These are phyloP conservation scores for Hyphantria cunea DNA, from an alignment of 1,140 invertebrate genomes.

Conservation along the genomic window DNA sequence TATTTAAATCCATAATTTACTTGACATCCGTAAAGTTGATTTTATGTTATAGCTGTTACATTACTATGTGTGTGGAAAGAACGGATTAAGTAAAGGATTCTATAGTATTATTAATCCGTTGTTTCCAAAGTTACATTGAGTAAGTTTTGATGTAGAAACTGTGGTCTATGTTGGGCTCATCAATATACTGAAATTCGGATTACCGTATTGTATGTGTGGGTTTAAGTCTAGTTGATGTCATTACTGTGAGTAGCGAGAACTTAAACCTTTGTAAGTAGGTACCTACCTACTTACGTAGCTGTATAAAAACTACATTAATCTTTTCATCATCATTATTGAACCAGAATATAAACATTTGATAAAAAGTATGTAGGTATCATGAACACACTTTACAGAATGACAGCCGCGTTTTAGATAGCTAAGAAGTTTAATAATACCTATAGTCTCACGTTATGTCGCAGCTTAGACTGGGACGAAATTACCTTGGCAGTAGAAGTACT, in stretches of 20 bases:
- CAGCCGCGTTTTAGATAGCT: too few species aligned
- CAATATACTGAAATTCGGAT: conserved; percentile 9
- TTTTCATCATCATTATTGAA: background rate
- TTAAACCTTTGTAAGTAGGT: conserved; percentile 15
- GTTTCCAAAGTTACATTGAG: too few species aligned
- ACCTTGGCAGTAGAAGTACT: background rate
- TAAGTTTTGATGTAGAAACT: too few species aligned
- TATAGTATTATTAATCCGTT: too few species aligned
- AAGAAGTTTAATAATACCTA: too few species aligned
- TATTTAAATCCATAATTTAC: too few species aligned
- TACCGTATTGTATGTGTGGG: background rate
- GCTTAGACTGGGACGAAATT: conserved; percentile 4
- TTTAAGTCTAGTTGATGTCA: conserved; percentile 15
- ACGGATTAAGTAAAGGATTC: too few species aligned
- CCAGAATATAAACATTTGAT: background rate
- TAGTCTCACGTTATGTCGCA: conserved; percentile 5
- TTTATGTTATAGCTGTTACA: too few species aligned
- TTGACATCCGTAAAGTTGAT: too few species aligned
- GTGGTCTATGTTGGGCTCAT: background rate
- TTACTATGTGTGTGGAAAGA: too few species aligned
- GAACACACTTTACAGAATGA: too few species aligned
- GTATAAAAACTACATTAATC: conserved; percentile 2
- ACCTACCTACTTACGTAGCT: conserved; percentile 6
- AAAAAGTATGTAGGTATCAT: too few species aligned
- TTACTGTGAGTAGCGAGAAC: conserved; percentile 19